A percentile compares a stretch with the other conserved stretches of the same genome.
Evolutionary conservation across 2,888 invertebrate genomes (phyloP).

Genomic region (Pseudoips prasinana): DNA sequence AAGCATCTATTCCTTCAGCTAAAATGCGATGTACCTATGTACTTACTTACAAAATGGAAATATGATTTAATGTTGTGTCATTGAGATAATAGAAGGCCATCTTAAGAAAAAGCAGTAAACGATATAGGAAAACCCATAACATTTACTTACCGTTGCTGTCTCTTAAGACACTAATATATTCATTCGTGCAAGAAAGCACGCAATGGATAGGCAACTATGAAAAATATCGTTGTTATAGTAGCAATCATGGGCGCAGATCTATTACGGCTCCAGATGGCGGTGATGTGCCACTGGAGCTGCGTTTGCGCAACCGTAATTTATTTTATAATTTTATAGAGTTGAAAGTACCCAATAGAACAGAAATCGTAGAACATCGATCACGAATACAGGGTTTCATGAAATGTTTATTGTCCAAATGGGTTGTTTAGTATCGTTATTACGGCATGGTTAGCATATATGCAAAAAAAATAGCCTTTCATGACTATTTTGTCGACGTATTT

Average conservation of each 20-base stretch:
- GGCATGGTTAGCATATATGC: too few relatives aligned
- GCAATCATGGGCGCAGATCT: slow-evolving; percentile 13
- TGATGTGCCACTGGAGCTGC: slow-evolving; percentile 45
- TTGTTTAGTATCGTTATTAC: too few relatives aligned
- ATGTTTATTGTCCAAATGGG: too few relatives aligned
- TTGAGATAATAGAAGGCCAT: slow-evolving; percentile 30
- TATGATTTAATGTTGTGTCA: slow-evolving; percentile 31
- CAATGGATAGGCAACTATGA: slow-evolving; percentile 10
- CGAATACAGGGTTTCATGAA: too few relatives aligned
- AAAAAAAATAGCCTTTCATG: too few relatives aligned
- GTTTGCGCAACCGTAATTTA: slow-evolving; percentile 46
- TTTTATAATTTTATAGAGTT: slow-evolving; percentile 33
- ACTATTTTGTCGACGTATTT: too few relatives aligned
- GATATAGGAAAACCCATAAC: neutral
- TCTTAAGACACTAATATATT: neutral
- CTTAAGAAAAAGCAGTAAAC: slow-evolving; percentile 8
- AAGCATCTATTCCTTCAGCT: slow-evolving; percentile 22
- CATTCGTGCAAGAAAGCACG: slow-evolving; percentile 2
- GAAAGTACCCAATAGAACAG: slow-evolving; percentile 20
- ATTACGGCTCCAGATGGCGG: slow-evolving; percentile 50
- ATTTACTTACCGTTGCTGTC: slow-evolving; percentile 10
- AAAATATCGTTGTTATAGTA: neutral
- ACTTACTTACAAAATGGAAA: slow-evolving; percentile 23
- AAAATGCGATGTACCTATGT: slow-evolving; percentile 11
- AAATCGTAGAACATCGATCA: too few relatives aligned